Evolutionary conservation across 2,113 vertebrate genomes (phyloP), one percentile per base, ranked within the genome.

Genomic region (Dipodomys stephensi): DNA sequence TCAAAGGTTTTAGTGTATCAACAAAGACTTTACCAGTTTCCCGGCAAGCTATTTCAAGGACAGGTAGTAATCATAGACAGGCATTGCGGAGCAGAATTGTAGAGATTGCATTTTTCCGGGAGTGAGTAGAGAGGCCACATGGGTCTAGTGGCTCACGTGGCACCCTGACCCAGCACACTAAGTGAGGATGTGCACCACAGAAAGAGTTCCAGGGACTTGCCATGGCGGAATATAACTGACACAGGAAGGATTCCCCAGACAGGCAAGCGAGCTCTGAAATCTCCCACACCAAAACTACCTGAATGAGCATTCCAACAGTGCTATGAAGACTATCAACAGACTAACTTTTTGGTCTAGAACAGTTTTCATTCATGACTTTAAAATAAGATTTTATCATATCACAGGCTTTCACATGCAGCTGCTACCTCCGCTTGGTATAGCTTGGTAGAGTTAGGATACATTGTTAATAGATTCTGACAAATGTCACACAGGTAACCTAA

Each of bases 71-170:
- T 83, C 73, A 39, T 88, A 82, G 76, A 86, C 20, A 67, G 93
- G 73, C 60, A 97, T 77, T 97, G 32, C 73, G 94, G 78, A 95
- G 68, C 67, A 88, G 73, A 96, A 83, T 62, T 44, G 71, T 30
- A 90, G 89, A 96, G 92, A 85, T 7, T 4, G 64, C 30, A 49
- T 92, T 76, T 96, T 94, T 74, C 76, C 39, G 96, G 53, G 88
- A 84, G 6, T 90, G 81, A 78, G 93, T 81, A 73, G 91, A 97
- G 97, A 97, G 97, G 95, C 95, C 94, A 90, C 85, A 68, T 0
- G 86, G n/a, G 95, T 90, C 65, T 79, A 83, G 79, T 28, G 95
- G 77, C 73, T 97, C 83, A 94, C 25, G 46, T 88, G 91, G 92
- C 95, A 96, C 95, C 87, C 81, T 78, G 39, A 93, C 77, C 65